These are phyloP conservation scores for Brachionus plicatilis DNA, from an alignment of 1,140 invertebrate species.

Conservation along the genomic window DNA sequence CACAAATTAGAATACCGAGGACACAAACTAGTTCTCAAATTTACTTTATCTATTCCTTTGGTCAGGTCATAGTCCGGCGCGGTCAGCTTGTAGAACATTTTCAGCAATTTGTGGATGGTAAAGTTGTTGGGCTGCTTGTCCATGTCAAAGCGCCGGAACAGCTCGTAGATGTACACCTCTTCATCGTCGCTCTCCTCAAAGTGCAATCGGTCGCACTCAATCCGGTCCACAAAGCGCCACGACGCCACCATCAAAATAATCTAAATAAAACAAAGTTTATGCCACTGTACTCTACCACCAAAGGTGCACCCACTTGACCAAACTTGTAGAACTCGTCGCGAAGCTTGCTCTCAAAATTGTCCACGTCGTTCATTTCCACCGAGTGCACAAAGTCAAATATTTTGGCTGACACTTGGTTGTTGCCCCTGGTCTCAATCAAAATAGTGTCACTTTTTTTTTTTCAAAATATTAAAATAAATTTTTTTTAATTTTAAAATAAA, in stretches of 20 bases:
- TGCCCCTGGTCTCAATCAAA: background rate
- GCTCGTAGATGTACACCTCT: background rate
- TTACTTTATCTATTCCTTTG: constrained; percentile 38
- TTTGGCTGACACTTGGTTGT: constrained; percentile 30
- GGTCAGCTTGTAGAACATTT: constrained; percentile 20
- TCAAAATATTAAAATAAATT: too few species aligned
- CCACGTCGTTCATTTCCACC: background rate
- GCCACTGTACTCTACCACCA: background rate
- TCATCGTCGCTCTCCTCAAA: background rate
- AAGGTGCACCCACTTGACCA: background rate
- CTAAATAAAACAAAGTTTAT: background rate
- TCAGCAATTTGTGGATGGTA: constrained; percentile 1
- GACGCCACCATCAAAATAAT: constrained; percentile 21
- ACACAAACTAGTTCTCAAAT: background rate
- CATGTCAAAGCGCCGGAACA: constrained; percentile 1
- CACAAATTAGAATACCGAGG: background rate
- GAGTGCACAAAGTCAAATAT: constrained; percentile 32
- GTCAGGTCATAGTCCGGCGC: background rate
- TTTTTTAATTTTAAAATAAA: background rate
- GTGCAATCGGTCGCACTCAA: background rate
- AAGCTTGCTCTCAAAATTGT: background rate
- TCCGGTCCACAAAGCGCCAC: background rate
- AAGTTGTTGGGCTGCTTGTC: constrained; percentile 2
- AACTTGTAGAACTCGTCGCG: constrained; percentile 34
- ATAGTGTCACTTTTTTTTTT: background rate